Evolutionary conservation across 1,140 invertebrate species (phyloP), one percentile per base, ranked within the genome.

Genomic region (Drosophila repleta): DNA sequence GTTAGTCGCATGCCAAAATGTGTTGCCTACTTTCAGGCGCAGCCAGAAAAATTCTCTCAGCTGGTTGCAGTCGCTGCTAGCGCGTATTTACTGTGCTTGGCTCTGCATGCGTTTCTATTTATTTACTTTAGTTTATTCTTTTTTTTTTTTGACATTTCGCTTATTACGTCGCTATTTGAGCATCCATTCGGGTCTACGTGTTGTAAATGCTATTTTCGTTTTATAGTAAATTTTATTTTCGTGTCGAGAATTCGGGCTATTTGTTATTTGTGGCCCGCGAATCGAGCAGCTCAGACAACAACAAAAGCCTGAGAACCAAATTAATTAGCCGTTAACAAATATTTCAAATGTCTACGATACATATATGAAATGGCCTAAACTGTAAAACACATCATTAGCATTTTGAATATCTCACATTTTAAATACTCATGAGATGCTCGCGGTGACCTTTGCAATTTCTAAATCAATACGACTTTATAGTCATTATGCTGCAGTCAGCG

Each of bases 121-220:
- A n/a, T 39, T 39, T 39, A n/a, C n/a, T 39, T n/a, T 39, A n/a
- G 58, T 55, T 15, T 51, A 43, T 74, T 69, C 79, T 68, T 83
- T 83, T 70, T 72, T 76, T 69, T 80, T 84, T 90, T 78, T 84
- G 74, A 81, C 74, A 85, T 73, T 89, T 56, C 46, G 60, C 70
- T 78, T 89, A 87, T 88, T 87, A 88, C 83, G 83, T 73, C 69
- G 61, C 82, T 81, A 75, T 79, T 61, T 72, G 1, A 56, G 37
- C 17, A 49, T 15, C 49, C 37, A 53, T 35, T 66, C 39, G 37
- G 5, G 17, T 37, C 45, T 60, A 46, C 45, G 55, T 51, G 32
- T 62, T 78, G 67, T 79, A 60, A 62, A 76, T 46, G 24, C 60
- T 63, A 78, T 68, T 71, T 73, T 58, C 26, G 53, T 18, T 66